These are phyloP conservation scores for Tichodroma muraria DNA, from an alignment of 2,113 vertebrate genomes.

Conservation along the genomic window DNA sequence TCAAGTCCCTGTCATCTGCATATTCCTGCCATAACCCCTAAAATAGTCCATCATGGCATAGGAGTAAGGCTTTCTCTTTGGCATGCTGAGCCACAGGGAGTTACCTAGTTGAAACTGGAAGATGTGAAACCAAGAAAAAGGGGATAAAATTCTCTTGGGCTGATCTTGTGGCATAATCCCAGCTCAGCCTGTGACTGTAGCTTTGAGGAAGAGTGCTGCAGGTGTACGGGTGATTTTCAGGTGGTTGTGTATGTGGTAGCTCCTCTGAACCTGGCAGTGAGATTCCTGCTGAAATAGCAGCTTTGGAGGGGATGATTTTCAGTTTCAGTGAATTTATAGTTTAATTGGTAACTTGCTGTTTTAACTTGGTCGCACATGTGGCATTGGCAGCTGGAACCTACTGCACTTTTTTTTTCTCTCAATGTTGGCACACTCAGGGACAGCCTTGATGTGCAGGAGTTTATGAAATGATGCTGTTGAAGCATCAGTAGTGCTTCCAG, in stretches of 20 bases:
- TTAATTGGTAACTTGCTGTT: conserved; percentile 32
- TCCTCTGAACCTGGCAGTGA: not conserved
- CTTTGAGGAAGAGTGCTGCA: not conserved
- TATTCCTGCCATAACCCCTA: not conserved
- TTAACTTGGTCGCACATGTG: not conserved
- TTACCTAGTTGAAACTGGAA: not conserved
- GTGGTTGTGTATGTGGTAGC: not conserved
- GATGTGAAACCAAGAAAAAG: not conserved
- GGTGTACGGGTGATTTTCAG: not conserved
- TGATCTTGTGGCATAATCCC: not conserved
- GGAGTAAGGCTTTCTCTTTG: not conserved
- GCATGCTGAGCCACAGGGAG: not conserved
- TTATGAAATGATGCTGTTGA: not conserved
- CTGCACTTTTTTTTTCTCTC: not conserved
- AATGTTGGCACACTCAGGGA: not conserved
- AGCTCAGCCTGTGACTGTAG: not conserved
- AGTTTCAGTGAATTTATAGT: not conserved
- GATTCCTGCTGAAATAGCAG: not conserved
- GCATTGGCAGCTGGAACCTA: not conserved
- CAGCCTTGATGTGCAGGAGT: not conserved
- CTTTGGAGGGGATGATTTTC: not conserved
- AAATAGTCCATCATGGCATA: not conserved
- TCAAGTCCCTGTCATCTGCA: not conserved
- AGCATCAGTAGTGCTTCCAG: not conserved
- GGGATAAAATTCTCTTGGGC: not conserved